Base-by-base conservation (phyloP, 2,113 vertebrate species). In the Azemiops feae region DNA sequence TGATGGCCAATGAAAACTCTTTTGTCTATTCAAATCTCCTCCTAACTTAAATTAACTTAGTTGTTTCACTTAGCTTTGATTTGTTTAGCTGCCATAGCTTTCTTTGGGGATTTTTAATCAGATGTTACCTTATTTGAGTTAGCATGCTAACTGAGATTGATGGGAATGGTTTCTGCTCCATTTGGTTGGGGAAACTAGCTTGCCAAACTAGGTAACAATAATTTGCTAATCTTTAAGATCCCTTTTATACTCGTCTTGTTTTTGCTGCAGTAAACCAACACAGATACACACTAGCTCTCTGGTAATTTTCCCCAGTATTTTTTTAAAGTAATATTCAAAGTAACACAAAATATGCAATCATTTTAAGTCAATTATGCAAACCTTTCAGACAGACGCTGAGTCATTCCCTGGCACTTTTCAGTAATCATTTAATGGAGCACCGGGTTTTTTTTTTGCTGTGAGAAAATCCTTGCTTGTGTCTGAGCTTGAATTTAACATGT, bases 401-500 rank as follows among this genome's bases (percentile, higher is more conserved):
- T 95, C 30, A 2, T 95, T 96, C 94, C 89, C 94, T 95, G 94
- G 94, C 90, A 23, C 91, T 95, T 95, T 92, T 94, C 1, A 3
- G 92, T 95, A 96, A 96, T 96, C 30, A 0, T 89, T 91, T 96
- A 96, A 95, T 93, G 95, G 96, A 89, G 95, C 60, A 89, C 92
- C 93, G 0, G 1, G 20, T 55, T 30, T 12, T 58, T 87, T 57
- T 96, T 90, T 96, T 92, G 88, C 88, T 93, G 55, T 93, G 89
- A 94, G 92, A 93, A 87, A 94, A 92, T 92, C 47, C 90, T 96
- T 60, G 93, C 74, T 95, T 93, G 85, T 90, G 92, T 85, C 92
- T 91, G 18, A 0, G 1, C 87, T 96, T 34, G 60, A 93, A 93
- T 95, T 95, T 95, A 95, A 92, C 55, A 81, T 94, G 93, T 88